phyloP scores from a whole-genome alignment of 2,797 vertebrate genomes.

The Helostoma temminkii region DNA sequence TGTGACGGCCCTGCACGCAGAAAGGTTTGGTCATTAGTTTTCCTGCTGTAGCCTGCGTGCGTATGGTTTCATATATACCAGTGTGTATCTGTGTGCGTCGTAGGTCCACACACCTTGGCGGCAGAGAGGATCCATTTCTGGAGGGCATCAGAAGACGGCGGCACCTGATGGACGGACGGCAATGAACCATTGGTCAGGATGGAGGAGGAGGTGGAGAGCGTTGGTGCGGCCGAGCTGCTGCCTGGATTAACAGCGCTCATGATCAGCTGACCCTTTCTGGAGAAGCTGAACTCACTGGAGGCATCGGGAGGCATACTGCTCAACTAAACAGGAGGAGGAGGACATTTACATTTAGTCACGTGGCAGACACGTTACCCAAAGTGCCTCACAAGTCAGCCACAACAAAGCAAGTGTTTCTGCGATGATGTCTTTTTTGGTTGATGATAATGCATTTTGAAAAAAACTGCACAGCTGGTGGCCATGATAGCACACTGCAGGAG shows the following conservation, averaged over 20 bases:
- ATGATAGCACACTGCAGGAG: too few species aligned
- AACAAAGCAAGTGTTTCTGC: too few species aligned
- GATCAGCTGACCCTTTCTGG: slow-evolving; percentile 91
- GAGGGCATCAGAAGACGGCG: slow-evolving; percentile 81
- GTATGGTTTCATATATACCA: background rate
- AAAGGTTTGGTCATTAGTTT: background rate
- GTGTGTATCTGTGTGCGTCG: background rate
- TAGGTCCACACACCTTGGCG: slow-evolving; percentile 86
- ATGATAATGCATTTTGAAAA: too few species aligned
- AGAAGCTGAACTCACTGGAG: slow-evolving; percentile 91
- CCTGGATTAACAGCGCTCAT: slow-evolving; percentile 81
- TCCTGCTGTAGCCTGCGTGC: too few species aligned
- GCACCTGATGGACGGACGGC: slow-evolving; percentile 31
- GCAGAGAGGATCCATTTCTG: slow-evolving; percentile 85
- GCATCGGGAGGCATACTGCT: slow-evolving; percentile 86
- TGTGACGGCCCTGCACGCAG: slow-evolving; percentile 86
- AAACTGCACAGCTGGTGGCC: too few species aligned
- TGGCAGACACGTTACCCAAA: too few species aligned
- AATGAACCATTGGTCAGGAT: slow-evolving; percentile 75
- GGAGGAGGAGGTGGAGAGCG: slow-evolving; percentile 70
- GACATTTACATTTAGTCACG: background rate
- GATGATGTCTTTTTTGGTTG: too few species aligned
- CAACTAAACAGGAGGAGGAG: slow-evolving; percentile 80
- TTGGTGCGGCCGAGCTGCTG: slow-evolving; percentile 60
- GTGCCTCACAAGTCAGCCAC: too few species aligned